phyloP scores from a whole-genome alignment of 2,888 invertebrate species.

The Eudemis profundana region DNA sequence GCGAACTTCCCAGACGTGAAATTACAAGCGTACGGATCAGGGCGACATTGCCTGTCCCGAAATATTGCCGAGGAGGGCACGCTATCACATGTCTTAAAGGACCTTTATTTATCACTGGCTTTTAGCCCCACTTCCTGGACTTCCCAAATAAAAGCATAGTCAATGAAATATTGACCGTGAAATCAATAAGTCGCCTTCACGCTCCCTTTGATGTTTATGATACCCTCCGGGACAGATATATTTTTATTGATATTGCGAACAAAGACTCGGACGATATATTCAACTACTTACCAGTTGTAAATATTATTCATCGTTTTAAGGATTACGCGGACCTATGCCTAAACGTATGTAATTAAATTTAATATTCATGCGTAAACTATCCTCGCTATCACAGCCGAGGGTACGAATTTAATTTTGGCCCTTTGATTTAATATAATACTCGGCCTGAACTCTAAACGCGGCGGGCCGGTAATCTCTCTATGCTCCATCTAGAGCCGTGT shows the following conservation, averaged over 20 bases:
- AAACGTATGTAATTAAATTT: constrained; percentile 60
- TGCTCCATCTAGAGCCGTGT: constrained; percentile 53
- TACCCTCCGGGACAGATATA: constrained; percentile 23
- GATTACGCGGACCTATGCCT: constrained; percentile 24
- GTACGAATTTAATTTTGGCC: constrained; percentile 68
- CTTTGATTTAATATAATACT: constrained; percentile 71
- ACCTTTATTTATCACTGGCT: constrained; percentile 64
- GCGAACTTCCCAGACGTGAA: constrained; percentile 66
- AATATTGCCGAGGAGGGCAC: constrained; percentile 54
- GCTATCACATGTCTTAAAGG: constrained; percentile 44
- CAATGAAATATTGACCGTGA: constrained; percentile 53
- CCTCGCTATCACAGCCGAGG: constrained; percentile 59
- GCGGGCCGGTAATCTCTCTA: constrained; percentile 57
- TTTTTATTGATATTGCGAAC: constrained; percentile 26
- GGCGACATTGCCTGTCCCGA: constrained; percentile 56
- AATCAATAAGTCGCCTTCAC: constrained; percentile 39
- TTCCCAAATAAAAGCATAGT: constrained; percentile 52
- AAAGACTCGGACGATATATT: constrained; percentile 24
- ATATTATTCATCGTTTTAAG: constrained; percentile 39
- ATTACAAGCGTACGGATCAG: constrained; percentile 65
- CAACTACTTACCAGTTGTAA: constrained; percentile 25
- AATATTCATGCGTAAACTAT: constrained; percentile 67
- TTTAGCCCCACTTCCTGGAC: constrained; percentile 54
- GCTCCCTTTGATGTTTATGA: constrained; percentile 42
- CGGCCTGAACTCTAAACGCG: constrained; percentile 61